Percentiles rank a stretch among this genome's conserved stretches.
Evolutionary conservation across 2,888 invertebrate genomes (phyloP).

Genomic region (Perithous albicinctus): DNA sequence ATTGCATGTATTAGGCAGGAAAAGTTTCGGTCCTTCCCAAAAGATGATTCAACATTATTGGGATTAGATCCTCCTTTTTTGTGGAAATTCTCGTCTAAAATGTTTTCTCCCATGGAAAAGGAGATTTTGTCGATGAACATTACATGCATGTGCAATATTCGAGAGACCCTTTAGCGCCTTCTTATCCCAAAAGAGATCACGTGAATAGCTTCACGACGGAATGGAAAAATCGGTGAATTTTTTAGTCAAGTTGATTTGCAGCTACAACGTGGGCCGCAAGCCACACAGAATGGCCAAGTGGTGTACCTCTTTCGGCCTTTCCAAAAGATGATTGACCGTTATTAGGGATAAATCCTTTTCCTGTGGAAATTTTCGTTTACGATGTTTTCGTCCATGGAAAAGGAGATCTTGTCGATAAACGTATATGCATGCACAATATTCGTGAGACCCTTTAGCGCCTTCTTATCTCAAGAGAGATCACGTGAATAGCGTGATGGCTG

Average conservation of each 20-base stretch:
- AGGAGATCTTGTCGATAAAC: conserved; percentile 22
- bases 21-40: background rate
- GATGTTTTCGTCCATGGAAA: background rate
- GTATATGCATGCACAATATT: conserved; percentile 18
- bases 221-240: conserved; percentile 65
- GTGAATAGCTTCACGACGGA: conserved; percentile 18
- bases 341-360: background rate
- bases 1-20: background rate
- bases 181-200: conserved; percentile 12
- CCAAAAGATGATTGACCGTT: conserved; percentile 15
- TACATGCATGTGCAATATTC: conserved; percentile 13
- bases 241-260: conserved; percentile 71
- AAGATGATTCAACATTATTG: conserved; percentile 18
- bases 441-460: conserved; percentile 24
- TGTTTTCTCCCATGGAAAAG: background rate
- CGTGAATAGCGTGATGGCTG: conserved; percentile 17
- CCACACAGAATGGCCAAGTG: conserved; percentile 32
- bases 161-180: conserved; percentile 22
- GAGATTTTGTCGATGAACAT: conserved; percentile 21
- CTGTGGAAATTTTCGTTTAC: background rate
- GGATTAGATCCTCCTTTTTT: background rate
- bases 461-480: conserved; percentile 11
- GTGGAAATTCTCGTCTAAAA: background rate
- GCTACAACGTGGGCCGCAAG: conserved; percentile 52
- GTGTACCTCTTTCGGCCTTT: background rate